phyloP scores from a whole-genome alignment of 2,113 vertebrate species.

The Mandrillus leucophaeus region DNA sequence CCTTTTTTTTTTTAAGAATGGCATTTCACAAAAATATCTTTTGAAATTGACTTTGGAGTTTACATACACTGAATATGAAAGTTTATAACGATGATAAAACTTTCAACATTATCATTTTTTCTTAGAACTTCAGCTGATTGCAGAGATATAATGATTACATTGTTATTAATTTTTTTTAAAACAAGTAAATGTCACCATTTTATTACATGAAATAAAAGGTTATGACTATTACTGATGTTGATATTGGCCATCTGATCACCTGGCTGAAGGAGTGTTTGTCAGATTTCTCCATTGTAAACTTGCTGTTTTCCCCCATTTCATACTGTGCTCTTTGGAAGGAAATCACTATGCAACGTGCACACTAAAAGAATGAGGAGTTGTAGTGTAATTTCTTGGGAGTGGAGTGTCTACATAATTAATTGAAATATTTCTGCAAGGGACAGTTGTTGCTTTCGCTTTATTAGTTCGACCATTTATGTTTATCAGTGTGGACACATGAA shows the following conservation, averaged over 20 bases:
- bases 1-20: constrained; percentile 18
- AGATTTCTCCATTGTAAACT: background rate
- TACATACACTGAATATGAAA: background rate
- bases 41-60: constrained; percentile 23
- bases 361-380: background rate
- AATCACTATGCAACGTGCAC: background rate
- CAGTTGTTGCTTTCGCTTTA: background rate
- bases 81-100: background rate
- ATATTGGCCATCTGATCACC: no score
- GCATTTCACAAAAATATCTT: constrained; percentile 10
- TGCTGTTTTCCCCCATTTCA: no score
- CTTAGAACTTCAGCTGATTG: constrained; percentile 27
- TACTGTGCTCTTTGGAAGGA: background rate
- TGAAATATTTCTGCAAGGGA: background rate
- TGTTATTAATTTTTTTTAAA: background rate
- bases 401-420: background rate
- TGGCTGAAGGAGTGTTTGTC: background rate
- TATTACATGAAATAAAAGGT: constrained; percentile 31
- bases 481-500: background rate
- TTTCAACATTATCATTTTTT: constrained; percentile 30
- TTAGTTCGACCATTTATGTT: background rate
- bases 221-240: background rate
- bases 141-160: background rate
- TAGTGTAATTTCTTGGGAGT: background rate
- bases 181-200: background rate